phyloP scores from a whole-genome alignment of 2,113 vertebrate genomes.

The Glaucidium brasilianum region DNA sequence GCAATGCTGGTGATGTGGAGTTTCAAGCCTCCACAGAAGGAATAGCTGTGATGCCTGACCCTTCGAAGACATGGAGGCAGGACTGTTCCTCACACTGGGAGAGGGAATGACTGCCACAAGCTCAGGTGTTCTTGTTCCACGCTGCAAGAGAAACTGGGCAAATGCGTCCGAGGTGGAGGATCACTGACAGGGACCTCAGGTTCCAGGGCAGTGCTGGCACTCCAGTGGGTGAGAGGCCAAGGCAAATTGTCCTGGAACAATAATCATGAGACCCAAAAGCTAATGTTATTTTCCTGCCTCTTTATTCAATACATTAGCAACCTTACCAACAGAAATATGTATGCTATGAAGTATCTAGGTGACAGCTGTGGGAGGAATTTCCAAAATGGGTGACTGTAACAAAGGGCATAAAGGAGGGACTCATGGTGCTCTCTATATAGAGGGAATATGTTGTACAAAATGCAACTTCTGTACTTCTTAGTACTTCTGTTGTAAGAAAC shows the following conservation, averaged over 20 bases:
- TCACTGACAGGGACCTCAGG: accelerated
- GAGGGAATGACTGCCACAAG: background rate
- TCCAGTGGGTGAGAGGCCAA: background rate
- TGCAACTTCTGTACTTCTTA: accelerated
- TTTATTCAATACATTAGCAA: background rate
- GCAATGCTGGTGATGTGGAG: accelerated
- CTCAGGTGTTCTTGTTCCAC: background rate
- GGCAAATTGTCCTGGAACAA: background rate
- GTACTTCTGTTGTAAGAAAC: background rate
- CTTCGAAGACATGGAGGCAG: background rate
- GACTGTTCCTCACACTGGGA: background rate
- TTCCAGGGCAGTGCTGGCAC: too few species aligned
- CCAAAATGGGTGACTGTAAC: background rate
- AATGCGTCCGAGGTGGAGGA: accelerated
- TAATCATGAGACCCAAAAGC: background rate
- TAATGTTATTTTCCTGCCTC: background rate
- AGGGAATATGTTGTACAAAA: background rate
- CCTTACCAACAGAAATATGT: background rate
- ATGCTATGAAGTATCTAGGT: background rate
- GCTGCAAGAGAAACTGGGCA: background rate
- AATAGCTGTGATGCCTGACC: background rate
- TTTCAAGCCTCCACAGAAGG: background rate
- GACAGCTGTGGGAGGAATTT: background rate
- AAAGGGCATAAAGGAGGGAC: background rate
- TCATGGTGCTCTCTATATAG: background rate